phyloP scores from a whole-genome alignment of 2,888 invertebrate species.

The Agrochola litura region DNA sequence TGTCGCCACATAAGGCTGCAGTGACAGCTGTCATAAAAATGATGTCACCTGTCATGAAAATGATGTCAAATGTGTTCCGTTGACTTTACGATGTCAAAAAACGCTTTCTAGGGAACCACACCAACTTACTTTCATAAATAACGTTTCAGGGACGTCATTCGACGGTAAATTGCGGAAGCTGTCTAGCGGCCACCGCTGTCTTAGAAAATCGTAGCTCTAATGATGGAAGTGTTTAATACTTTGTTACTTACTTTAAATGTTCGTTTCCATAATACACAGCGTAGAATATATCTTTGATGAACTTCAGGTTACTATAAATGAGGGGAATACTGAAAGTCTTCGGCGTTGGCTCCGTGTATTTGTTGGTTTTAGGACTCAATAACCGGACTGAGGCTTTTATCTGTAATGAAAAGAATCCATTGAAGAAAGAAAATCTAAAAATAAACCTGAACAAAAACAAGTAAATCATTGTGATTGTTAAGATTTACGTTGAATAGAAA shows the following conservation, averaged over 20 bases:
- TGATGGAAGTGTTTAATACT: not conserved
- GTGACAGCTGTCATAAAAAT: not conserved
- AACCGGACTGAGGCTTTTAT: conserved; percentile 86
- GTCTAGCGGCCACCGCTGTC: not conserved
- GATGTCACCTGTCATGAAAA: not conserved
- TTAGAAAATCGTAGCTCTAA: not conserved
- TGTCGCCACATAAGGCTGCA: not conserved
- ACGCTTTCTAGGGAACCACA: not conserved
- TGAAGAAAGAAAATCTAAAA: not conserved
- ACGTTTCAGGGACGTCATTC: not conserved
- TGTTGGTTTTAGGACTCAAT: conserved; percentile 83
- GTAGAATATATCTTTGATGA: conserved; percentile 82
- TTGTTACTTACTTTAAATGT: conserved; percentile 82
- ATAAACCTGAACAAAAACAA: not conserved
- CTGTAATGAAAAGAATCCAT: conserved; percentile 71
- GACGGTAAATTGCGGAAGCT: not conserved
- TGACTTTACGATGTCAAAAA: not conserved
- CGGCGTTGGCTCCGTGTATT: conserved; percentile 82
- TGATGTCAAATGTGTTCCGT: too few species aligned
- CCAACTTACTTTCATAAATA: not conserved
- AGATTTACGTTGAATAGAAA: not conserved
- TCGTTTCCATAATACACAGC: conserved; percentile 80
- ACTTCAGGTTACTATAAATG: conserved; percentile 85
- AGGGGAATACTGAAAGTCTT: conserved; percentile 85
- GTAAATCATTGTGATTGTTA: conserved; percentile 4